These are phyloP conservation scores for Arion vulgaris DNA, from an alignment of 1,140 invertebrate species.

Conservation along the genomic window DNA sequence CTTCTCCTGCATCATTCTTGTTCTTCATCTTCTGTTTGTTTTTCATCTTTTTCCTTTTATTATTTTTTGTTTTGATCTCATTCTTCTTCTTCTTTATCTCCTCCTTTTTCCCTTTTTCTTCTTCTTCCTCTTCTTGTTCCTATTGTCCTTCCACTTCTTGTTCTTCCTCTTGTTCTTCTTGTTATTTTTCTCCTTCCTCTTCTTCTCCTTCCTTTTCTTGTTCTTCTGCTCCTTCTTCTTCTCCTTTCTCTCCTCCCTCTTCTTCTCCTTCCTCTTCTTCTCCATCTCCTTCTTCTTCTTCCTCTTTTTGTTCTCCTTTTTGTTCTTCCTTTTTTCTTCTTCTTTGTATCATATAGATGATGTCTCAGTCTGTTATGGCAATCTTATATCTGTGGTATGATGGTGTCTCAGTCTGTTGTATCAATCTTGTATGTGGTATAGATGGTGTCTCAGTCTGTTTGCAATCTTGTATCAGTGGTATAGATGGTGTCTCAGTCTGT, in stretches of 20 bases:
- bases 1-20: background rate
- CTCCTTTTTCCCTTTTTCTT: background rate
- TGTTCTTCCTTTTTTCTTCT: too few relatives aligned
- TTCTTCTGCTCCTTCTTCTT: background rate
- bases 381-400: too few relatives aligned
- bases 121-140: background rate
- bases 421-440: too few relatives aligned
- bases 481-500: too few relatives aligned
- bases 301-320: too few relatives aligned
- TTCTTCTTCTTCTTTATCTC: background rate
- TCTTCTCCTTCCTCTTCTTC: background rate
- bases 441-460: too few relatives aligned
- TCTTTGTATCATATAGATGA: too few relatives aligned
- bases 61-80: background rate
- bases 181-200: background rate
- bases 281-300: background rate
- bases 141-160: background rate
- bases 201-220: background rate
- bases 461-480: too few relatives aligned
- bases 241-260: background rate
- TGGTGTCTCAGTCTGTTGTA: too few relatives aligned
- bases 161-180: background rate
- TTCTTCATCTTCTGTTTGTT: background rate
- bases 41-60: background rate
- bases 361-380: too few relatives aligned